Conservation (phyloP, 2,113 vertebrate genomes). For the Cyprinus carpio region DNA sequence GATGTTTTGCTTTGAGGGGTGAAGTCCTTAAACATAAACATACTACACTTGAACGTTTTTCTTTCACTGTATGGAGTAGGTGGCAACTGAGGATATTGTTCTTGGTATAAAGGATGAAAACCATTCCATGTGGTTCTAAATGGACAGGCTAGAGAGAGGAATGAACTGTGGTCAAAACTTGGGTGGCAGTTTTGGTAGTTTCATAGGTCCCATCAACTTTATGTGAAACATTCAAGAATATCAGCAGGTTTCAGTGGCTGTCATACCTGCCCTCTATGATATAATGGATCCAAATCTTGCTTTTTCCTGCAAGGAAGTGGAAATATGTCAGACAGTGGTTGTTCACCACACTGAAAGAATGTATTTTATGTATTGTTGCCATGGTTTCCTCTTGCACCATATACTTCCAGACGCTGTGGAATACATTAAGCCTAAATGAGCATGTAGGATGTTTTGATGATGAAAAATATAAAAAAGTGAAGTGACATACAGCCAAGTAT, state of each 20-base stretch:
- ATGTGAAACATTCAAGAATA: slow-evolving; percentile 51
- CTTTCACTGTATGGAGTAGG: not conserved
- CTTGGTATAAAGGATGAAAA: not conserved
- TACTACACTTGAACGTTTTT: slow-evolving; percentile 3
- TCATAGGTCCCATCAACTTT: slow-evolving; percentile 33
- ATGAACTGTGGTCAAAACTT: slow-evolving; percentile 18
- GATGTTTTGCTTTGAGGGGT: slow-evolving; percentile 37
- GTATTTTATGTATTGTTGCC: slow-evolving; percentile 29
- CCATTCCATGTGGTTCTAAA: not conserved
- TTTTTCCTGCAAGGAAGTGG: not conserved
- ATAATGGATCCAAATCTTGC: slow-evolving; percentile 46
- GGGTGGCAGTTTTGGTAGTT: slow-evolving; percentile 17
- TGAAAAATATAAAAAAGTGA: slow-evolving; percentile 34
- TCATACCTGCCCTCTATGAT: slow-evolving; percentile 49
- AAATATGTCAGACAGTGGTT: not conserved
- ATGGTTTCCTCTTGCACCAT: slow-evolving; percentile 26
- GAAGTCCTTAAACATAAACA: slow-evolving; percentile 49
- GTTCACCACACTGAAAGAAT: slow-evolving; percentile 21
- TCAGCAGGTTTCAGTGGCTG: slow-evolving; percentile 58
- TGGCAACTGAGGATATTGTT: slow-evolving; percentile 22
- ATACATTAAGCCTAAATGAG: slow-evolving; percentile 50
- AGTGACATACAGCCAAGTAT: too few species aligned
- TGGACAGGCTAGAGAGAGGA: slow-evolving; percentile 4
- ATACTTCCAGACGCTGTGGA: slow-evolving; percentile 43
- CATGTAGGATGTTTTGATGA: slow-evolving; percentile 25